These are phyloP conservation scores for Nycteola revayana DNA, from an alignment of 2,888 invertebrate genomes.

Conservation along the genomic window DNA sequence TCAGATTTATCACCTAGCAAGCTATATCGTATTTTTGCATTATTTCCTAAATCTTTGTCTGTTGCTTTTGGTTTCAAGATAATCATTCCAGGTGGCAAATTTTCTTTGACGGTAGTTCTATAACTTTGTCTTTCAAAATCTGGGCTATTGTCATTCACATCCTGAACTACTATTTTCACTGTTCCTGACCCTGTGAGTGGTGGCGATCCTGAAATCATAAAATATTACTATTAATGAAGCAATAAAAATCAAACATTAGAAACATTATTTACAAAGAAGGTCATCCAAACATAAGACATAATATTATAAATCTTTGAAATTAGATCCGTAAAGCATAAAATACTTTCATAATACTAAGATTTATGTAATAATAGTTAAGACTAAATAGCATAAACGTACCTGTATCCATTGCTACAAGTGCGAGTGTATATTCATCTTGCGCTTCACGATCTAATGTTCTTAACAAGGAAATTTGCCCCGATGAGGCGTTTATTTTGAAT, in stretches of 20 bases:
- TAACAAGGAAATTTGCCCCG: conserved; percentile 93
- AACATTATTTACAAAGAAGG: no score
- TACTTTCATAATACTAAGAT: no score
- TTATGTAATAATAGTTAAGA: background rate
- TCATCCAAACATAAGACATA: no score
- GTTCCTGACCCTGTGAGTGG: conserved; percentile 96
- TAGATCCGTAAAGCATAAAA: no score
- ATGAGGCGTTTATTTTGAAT: conserved; percentile 95
- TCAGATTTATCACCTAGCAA: conserved; percentile 91
- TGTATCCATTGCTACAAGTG: conserved; percentile 96
- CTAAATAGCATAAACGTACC: conserved; percentile 80
- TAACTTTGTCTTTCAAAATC: conserved; percentile 92
- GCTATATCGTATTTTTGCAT: conserved; percentile 93
- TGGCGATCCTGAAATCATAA: conserved; percentile 88
- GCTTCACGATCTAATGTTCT: conserved; percentile 92
- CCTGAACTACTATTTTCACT: conserved; percentile 94
- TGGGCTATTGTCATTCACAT: conserved; percentile 96
- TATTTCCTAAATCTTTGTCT: conserved; percentile 92
- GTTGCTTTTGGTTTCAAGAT: conserved; percentile 90
- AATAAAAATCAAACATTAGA: no score
- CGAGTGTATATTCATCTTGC: conserved; percentile 91
- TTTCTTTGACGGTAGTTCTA: conserved; percentile 90
- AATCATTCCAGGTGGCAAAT: conserved; percentile 88
- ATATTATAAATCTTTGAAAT: no score
- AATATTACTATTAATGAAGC: conserved; percentile 3